phyloP scores from a whole-genome alignment of 2,888 invertebrate genomes.

The Dryobotodes eremita region DNA sequence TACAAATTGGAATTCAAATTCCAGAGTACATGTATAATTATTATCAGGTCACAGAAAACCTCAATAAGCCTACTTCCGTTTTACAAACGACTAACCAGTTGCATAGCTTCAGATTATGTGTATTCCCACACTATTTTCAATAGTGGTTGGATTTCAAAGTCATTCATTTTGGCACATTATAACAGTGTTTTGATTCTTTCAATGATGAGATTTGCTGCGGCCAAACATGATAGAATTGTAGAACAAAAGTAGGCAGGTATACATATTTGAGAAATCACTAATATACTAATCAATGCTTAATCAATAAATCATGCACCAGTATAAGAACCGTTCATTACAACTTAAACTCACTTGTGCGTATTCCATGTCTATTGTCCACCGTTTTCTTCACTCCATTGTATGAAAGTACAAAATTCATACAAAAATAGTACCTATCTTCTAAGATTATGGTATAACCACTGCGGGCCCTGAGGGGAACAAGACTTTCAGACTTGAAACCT shows the following conservation, averaged over 20 bases:
- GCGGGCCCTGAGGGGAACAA: constrained; percentile 31
- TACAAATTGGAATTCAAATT: constrained; percentile 21
- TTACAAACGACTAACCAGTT: constrained; percentile 26
- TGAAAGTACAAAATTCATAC: constrained; percentile 55
- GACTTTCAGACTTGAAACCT: constrained; percentile 10
- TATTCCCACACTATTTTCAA: constrained; percentile 10
- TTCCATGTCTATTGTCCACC: neutral
- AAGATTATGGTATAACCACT: constrained; percentile 31
- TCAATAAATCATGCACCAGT: constrained; percentile 35
- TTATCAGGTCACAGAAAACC: constrained; percentile 1
- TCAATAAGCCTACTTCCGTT: constrained; percentile 21
- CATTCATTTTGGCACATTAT: constrained; percentile 39
- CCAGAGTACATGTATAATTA: neutral
- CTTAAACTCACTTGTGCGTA: constrained; percentile 23
- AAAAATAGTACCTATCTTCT: constrained; percentile 43
- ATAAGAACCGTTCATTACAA: constrained; percentile 13
- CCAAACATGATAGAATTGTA: constrained; percentile 12
- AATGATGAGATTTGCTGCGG: neutral
- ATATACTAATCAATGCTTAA: constrained; percentile 1
- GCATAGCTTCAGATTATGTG: neutral
- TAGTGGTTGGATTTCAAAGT: constrained; percentile 12
- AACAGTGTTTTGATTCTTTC: constrained; percentile 13
- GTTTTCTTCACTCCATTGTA: constrained; percentile 23
- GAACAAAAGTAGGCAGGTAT: constrained; percentile 30
- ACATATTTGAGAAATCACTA: neutral